A percentile compares a stretch with the other conserved stretches of the same genome.
These are phyloP conservation scores for Panagrolaimus sp. DNA, from an alignment of 1,140 invertebrate genomes.

Conservation along the genomic window DNA sequence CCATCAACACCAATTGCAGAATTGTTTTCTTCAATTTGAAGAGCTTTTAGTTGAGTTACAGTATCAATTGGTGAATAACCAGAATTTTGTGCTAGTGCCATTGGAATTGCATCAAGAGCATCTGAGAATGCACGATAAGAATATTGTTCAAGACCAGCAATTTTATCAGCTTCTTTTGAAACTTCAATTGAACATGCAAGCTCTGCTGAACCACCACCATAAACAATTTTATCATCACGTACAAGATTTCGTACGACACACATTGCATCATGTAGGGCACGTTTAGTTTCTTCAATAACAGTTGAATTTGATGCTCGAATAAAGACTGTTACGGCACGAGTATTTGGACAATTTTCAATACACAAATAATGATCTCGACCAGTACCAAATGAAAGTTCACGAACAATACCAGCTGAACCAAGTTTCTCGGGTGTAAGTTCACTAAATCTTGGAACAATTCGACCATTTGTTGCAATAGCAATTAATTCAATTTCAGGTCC, in stretches of 20 bases:
- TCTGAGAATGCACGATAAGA: conserved; percentile 91
- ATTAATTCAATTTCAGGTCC: conserved; percentile 88
- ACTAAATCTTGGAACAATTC: conserved; percentile 93
- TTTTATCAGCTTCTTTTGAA: conserved; percentile 78
- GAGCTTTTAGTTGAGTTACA: conserved; percentile 81
- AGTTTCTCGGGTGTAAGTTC: conserved; percentile 88
- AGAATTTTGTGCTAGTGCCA: conserved; percentile 92
- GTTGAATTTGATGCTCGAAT: conserved; percentile 95
- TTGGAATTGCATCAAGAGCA: conserved; percentile 85
- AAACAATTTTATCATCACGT: conserved; percentile 83
- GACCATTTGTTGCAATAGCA: conserved; percentile 94
- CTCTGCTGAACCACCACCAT: conserved; percentile 93
- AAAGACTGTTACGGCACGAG: conserved; percentile 89
- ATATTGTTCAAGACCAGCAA: conserved; percentile 90
- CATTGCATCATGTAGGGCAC: conserved; percentile 92
- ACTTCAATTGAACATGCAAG: conserved; percentile 87
- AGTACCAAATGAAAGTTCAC: conserved; percentile 89
- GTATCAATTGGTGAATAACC: conserved; percentile 85
- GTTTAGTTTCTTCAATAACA: conserved; percentile 95
- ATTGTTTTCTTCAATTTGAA: conserved; percentile 78
- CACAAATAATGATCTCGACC: conserved; percentile 94
- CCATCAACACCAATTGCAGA: conserved; percentile 88
- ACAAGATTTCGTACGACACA: conserved; percentile 94
- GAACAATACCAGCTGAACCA: conserved; percentile 83
- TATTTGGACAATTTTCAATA: conserved; percentile 95